Percentiles rank a stretch among this genome's conserved stretches.
phyloP scores from a whole-genome alignment of 2,888 invertebrate species.

The Cremastinae sp. region DNA sequence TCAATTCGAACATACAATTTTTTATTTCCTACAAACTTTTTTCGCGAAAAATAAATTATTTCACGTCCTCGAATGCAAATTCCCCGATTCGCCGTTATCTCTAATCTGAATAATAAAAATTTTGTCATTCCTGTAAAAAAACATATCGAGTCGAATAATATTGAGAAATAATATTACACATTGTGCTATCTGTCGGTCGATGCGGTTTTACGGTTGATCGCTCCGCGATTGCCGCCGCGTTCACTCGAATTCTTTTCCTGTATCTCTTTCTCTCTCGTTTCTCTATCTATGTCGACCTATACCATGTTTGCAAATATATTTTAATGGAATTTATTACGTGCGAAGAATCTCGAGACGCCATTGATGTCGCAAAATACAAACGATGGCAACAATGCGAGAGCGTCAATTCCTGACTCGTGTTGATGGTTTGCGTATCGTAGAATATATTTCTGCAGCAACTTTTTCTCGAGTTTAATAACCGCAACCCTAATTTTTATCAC shows the following conservation, averaged over 20 bases:
- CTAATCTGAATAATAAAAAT: too few relatives aligned
- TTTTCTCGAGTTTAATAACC: constrained; percentile 24
- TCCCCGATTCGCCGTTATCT: too few relatives aligned
- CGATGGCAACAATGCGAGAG: constrained; percentile 13
- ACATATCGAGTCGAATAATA: too few relatives aligned
- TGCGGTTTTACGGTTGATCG: constrained; percentile 77
- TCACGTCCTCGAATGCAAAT: not conserved
- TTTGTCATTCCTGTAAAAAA: too few relatives aligned
- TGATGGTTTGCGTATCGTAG: constrained; percentile 6
- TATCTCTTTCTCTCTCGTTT: too few relatives aligned
- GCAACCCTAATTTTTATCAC: constrained; percentile 35
- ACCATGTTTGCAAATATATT: constrained; percentile 35
- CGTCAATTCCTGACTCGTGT: constrained; percentile 67
- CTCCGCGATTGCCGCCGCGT: constrained; percentile 62
- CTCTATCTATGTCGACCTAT: constrained; percentile 38
- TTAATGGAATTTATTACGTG: constrained; percentile 36
- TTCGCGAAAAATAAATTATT: not conserved
- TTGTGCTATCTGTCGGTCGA: constrained; percentile 26
- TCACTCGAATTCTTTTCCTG: constrained; percentile 40
- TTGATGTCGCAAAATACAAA: not conserved
- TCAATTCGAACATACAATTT: too few relatives aligned
- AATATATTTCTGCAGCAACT: not conserved
- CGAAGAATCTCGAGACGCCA: constrained; percentile 9
- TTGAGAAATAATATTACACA: constrained; percentile 1
- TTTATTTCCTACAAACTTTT: too few relatives aligned